phyloP scores from a whole-genome alignment of 2,113 vertebrate genomes.

The Neoarius graeffei region DNA sequence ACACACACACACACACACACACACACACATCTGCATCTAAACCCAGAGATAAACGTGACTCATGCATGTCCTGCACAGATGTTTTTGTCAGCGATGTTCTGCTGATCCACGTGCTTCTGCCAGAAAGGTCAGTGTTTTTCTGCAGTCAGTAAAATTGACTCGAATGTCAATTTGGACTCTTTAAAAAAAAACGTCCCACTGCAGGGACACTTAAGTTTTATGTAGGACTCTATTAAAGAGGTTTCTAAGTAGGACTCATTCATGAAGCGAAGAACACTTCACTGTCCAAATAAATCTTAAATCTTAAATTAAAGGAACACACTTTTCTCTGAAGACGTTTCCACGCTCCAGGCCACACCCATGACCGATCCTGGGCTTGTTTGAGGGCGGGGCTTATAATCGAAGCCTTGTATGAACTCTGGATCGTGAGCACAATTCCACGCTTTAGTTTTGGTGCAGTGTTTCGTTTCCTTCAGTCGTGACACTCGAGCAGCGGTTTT shows the following conservation, averaged over 20 bases:
- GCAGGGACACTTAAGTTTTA: not conserved
- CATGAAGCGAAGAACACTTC: not conserved
- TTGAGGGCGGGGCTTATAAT: not conserved
- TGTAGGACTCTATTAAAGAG: slow-evolving; percentile 1
- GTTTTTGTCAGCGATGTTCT: slow-evolving; percentile 45
- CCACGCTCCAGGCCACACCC: not conserved
- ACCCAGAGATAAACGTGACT: slow-evolving; percentile 60
- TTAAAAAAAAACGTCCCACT: slow-evolving; percentile 1
- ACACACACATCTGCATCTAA: slow-evolving; percentile 40
- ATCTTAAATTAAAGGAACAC: not conserved
- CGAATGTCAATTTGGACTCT: slow-evolving; percentile 31
- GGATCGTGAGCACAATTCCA: not conserved
- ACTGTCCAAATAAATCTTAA: not conserved
- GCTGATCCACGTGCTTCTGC: slow-evolving; percentile 55
- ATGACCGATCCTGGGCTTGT: not conserved
- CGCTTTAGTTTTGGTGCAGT: not conserved
- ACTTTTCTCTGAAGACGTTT: not conserved
- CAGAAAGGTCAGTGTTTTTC: slow-evolving; percentile 64
- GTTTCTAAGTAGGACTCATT: not conserved
- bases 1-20: slow-evolving; percentile 9
- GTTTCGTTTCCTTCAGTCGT: not conserved
- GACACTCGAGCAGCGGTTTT: no score
- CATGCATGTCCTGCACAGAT: slow-evolving; percentile 59
- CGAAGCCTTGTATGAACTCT: not conserved
- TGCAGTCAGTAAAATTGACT: slow-evolving; percentile 56